phyloP scores from a whole-genome alignment of 2,113 vertebrate genomes.

The Mionectes macconnelli region DNA sequence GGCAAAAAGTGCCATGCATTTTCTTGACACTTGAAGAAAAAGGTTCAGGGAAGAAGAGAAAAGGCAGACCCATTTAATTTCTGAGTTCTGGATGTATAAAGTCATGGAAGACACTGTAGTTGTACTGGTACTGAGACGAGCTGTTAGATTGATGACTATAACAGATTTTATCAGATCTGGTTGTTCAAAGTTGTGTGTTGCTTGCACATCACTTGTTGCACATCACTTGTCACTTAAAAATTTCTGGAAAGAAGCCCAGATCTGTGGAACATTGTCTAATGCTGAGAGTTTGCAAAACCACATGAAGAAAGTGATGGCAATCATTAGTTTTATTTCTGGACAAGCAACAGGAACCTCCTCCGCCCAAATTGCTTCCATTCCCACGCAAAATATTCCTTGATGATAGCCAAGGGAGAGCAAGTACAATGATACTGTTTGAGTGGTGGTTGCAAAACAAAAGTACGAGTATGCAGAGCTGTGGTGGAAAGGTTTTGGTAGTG shows the following conservation, averaged over 20 bases:
- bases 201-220: not conserved
- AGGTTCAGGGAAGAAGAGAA: not conserved
- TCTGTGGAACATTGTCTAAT: no score
- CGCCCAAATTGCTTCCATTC: not conserved
- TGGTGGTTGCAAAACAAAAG: not conserved
- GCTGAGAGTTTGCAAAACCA: no score
- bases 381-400: not conserved
- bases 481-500: not conserved
- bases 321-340: no score
- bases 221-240: constrained; percentile 24
- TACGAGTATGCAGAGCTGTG: not conserved
- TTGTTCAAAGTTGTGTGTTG: not conserved
- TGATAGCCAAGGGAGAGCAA: not conserved
- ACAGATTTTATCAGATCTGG: not conserved
- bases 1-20: not conserved
- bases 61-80: not conserved
- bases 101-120: not conserved
- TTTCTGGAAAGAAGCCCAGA: constrained; percentile 74
- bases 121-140: not conserved
- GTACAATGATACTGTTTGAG: not conserved
- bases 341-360: not conserved
- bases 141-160: not conserved
- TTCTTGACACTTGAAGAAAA: not conserved
- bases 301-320: no score
- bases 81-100: not conserved